Evolutionary conservation across 2,888 invertebrate species (phyloP).

Genomic region (Lamproptera curius): DNA sequence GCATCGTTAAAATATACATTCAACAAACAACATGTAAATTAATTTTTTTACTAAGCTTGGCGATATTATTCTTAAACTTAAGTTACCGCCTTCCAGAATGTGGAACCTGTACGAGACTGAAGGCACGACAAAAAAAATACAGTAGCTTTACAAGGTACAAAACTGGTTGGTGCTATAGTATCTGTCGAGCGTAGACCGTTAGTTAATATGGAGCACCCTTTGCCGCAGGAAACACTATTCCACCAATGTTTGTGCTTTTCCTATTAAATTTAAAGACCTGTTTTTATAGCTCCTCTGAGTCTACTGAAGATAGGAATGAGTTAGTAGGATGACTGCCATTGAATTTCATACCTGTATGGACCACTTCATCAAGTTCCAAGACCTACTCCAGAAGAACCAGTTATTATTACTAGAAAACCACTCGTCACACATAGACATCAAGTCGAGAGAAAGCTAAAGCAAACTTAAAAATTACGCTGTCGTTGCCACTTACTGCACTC

Average conservation of each 20-base stretch:
- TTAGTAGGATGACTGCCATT: slow-evolving; percentile 31
- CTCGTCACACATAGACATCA: background rate
- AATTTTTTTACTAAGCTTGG: too few species aligned
- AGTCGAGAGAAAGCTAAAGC: background rate
- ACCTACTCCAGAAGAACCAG: background rate
- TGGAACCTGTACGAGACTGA: too few species aligned
- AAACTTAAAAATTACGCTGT: slow-evolving; percentile 16
- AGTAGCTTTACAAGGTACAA: too few species aligned
- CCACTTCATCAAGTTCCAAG: background rate
- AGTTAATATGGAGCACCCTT: too few species aligned
- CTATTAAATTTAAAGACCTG: slow-evolving; percentile 28
- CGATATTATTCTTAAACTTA: too few species aligned
- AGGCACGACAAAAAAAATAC: too few species aligned
- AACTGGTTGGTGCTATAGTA: background rate
- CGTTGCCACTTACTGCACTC: slow-evolving; percentile 23
- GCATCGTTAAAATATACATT: too few species aligned
- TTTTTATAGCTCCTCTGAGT: slow-evolving; percentile 28
- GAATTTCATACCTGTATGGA: background rate
- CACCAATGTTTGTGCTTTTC: slow-evolving; percentile 36
- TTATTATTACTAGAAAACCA: background rate
- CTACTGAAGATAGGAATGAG: slow-evolving; percentile 26
- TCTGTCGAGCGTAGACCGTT: slow-evolving; percentile 2
- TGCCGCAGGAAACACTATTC: slow-evolving; percentile 20
- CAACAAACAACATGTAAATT: too few species aligned
- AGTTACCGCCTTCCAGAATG: too few species aligned